A percentile compares a stretch with the other conserved stretches of the same genome.
These are phyloP conservation scores for Grapholita molesta DNA, from an alignment of 1,140 invertebrate species.

Conservation along the genomic window DNA sequence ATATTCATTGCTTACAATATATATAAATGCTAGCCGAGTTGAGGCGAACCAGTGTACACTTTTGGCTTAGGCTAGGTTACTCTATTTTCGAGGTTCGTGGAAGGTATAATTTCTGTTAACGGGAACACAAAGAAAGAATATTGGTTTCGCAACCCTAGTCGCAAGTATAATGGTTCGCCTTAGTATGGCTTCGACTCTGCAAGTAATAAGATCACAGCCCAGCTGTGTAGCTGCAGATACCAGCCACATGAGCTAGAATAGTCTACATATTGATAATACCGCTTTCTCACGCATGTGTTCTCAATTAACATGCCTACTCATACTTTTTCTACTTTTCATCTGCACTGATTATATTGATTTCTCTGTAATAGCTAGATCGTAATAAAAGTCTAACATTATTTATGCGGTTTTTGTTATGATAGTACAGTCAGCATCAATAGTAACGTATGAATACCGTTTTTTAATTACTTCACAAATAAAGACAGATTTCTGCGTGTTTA, in stretches of 20 bases:
- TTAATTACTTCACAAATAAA: too few relatives aligned
- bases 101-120: too few relatives aligned
- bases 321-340: conserved; percentile 8
- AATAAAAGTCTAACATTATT: neutral
- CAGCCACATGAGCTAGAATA: neutral
- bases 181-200: neutral
- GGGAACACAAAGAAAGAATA: too few relatives aligned
- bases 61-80: too few relatives aligned
- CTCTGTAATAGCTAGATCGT: neutral
- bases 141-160: neutral
- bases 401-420: neutral
- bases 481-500: too few relatives aligned
- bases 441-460: too few relatives aligned
- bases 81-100: too few relatives aligned
- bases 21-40: too few relatives aligned
- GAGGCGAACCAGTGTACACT: too few relatives aligned
- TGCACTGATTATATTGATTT: conserved; percentile 14
- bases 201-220: neutral
- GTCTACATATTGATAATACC: conserved; percentile 15
- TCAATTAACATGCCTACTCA: conserved; percentile 14
- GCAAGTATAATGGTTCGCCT: neutral
- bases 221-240: neutral
- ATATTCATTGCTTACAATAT: too few relatives aligned
- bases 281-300: conserved; percentile 15
- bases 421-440: too few relatives aligned